A percentile compares a stretch with the other conserved stretches of the same genome.
These are phyloP conservation scores for Oreochromis spilurus DNA, from an alignment of 2,113 vertebrate genomes.

Conservation along the genomic window DNA sequence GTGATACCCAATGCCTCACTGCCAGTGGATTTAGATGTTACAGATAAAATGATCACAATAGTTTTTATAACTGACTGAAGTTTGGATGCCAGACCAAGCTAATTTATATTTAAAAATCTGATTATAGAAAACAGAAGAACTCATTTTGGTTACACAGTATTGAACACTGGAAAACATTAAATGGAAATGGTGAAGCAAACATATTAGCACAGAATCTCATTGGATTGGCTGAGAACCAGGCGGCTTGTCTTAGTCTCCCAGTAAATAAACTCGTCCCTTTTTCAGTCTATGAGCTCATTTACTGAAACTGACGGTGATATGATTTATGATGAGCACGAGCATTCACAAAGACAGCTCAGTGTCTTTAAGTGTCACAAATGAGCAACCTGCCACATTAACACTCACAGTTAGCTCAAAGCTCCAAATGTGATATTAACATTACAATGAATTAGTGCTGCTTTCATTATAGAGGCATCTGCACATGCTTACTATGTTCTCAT, in stretches of 20 bases:
- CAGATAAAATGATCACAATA: background rate
- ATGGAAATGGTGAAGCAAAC: background rate
- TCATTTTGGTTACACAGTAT: background rate
- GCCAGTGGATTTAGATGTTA: fast-evolving
- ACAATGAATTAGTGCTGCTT: background rate
- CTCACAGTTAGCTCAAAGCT: background rate
- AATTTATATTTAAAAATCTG: background rate
- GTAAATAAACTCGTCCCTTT: background rate
- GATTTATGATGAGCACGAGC: background rate
- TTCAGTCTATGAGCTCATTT: background rate
- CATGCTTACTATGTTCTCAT: background rate
- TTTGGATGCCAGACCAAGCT: background rate
- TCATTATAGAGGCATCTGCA: background rate
- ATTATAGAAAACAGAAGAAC: background rate
- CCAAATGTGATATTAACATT: background rate
- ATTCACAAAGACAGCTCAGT: background rate
- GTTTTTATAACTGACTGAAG: background rate
- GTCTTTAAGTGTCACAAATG: background rate
- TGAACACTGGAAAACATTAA: background rate
- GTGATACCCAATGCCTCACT: background rate
- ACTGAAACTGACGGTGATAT: background rate
- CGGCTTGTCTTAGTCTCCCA: background rate
- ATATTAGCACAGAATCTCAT: background rate
- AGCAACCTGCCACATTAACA: background rate
- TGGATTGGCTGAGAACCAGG: background rate